phyloP scores from a whole-genome alignment of 2,888 invertebrate genomes.

The Amiota communis region DNA sequence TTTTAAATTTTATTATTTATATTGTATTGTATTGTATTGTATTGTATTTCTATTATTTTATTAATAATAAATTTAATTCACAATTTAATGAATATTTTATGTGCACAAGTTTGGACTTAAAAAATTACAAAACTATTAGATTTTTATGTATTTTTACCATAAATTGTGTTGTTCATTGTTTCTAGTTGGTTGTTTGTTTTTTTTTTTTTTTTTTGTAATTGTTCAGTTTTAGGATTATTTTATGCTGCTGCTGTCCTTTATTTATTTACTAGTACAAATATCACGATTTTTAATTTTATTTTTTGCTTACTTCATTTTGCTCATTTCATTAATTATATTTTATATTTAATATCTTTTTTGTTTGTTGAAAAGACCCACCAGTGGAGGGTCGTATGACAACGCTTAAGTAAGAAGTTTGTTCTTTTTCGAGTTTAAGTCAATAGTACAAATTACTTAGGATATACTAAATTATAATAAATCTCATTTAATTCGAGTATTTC shows the following conservation, averaged over 20 bases:
- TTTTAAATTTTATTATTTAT: not conserved
- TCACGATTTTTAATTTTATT: slow-evolving; percentile 58
- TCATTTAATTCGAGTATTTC: no score
- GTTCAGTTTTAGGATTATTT: slow-evolving; percentile 20
- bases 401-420: no score
- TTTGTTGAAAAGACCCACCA: not conserved
- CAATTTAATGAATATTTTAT: not conserved
- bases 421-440: no score
- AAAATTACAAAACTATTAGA: slow-evolving; percentile 37
- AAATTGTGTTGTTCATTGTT: slow-evolving; percentile 31
- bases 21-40: slow-evolving; percentile 14
- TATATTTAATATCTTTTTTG: not conserved
- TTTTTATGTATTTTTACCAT: slow-evolving; percentile 26
- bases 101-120: slow-evolving; percentile 36
- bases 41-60: no score
- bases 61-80: no score
- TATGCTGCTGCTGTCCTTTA: slow-evolving; percentile 20
- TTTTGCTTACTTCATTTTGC: no score
- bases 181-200: slow-evolving; percentile 30
- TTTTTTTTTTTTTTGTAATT: slow-evolving; percentile 22
- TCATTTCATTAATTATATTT: no score
- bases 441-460: no score
- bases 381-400: no score
- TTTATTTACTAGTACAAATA: slow-evolving; percentile 68
- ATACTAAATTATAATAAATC: no score